Percentiles rank a stretch among this genome's conserved stretches.
Evolutionary conservation across 2,797 vertebrate species (phyloP).

Genomic region (Bradypodion pumilum): DNA sequence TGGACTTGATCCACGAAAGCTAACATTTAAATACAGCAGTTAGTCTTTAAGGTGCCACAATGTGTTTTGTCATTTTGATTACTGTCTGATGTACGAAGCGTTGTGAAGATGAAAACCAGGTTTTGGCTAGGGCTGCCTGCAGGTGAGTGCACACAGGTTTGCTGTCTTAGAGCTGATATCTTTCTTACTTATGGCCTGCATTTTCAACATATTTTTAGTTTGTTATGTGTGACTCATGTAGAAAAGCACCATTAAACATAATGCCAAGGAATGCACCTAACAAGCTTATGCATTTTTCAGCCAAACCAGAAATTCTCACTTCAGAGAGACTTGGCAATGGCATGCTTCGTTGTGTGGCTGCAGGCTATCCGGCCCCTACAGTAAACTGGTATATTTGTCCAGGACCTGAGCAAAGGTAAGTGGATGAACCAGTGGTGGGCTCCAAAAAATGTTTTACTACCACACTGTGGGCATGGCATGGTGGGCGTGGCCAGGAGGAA

Average conservation of each 20-base stretch:
- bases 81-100: not conserved
- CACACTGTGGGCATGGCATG: no score
- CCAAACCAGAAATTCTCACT: conserved; percentile 91
- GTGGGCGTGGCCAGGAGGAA: no score
- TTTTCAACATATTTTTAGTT: not conserved
- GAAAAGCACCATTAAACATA: not conserved
- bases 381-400: conserved; percentile 96
- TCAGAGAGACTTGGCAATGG: conserved; percentile 86
- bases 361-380: conserved; percentile 90
- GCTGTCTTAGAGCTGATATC: not conserved
- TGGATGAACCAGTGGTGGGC: not conserved
- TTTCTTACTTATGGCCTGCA: not conserved
- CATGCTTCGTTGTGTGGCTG: conserved; percentile 90
- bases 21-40: no score
- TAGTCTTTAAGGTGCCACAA: no score
- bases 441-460: no score
- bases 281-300: conserved; percentile 72
- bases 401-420: conserved; percentile 88
- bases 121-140: not conserved
- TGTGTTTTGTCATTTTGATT: no score
- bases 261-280: not conserved
- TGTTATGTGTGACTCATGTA: conserved; percentile 13
- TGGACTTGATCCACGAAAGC: no score
- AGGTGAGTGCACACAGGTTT: not conserved
- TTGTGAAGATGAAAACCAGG: not conserved